phyloP scores from a whole-genome alignment of 2,797 vertebrate species.

The Onychomys torridus region DNA sequence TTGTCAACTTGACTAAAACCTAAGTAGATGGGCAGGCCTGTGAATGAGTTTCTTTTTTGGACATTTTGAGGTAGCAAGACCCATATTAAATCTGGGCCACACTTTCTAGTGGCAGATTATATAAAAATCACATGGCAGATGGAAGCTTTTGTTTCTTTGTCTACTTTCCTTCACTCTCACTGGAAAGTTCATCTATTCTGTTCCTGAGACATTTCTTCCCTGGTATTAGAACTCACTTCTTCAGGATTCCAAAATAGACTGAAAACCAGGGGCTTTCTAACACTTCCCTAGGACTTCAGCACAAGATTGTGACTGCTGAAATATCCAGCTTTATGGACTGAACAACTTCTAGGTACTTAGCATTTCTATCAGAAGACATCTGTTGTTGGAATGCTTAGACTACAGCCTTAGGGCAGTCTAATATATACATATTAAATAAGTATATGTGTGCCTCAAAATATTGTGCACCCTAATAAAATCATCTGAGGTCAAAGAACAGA shows the following conservation, averaged over 20 bases:
- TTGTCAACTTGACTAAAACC: not conserved
- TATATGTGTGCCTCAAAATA: too few species aligned
- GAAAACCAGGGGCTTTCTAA: not conserved
- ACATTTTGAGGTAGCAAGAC: not conserved
- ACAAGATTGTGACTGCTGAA: not conserved
- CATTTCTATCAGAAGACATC: not conserved
- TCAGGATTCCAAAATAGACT: not conserved
- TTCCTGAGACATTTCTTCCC: not conserved
- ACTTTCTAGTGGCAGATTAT: not conserved
- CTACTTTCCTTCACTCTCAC: not conserved
- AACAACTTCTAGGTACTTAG: not conserved
- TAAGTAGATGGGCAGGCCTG: not conserved
- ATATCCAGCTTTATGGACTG: not conserved
- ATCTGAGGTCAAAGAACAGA: too few species aligned
- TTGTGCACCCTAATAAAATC: too few species aligned
- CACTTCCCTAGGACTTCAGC: too few species aligned
- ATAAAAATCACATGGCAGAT: not conserved
- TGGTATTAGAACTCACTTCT: not conserved
- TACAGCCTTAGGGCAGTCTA: not conserved
- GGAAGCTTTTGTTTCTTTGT: not conserved
- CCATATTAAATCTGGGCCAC: not conserved
- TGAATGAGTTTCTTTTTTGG: not conserved
- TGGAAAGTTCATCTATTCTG: not conserved
- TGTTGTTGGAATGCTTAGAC: not conserved
- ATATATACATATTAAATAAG: too few species aligned